phyloP scores from a whole-genome alignment of 2,888 invertebrate genomes.

The Drosophila emarginata region DNA sequence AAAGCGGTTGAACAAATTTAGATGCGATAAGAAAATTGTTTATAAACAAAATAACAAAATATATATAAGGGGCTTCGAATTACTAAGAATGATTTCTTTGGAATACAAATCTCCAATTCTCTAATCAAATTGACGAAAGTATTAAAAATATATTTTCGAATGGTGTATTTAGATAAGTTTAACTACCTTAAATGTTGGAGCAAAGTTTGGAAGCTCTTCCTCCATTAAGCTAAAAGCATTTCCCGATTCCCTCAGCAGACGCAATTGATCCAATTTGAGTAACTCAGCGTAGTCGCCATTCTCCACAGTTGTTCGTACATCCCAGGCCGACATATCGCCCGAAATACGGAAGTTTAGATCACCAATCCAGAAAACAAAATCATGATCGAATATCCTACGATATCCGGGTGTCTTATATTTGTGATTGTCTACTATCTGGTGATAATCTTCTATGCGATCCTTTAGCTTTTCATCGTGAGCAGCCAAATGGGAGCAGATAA shows the following conservation, averaged over 20 bases:
- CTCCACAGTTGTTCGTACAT: slow-evolving; percentile 86
- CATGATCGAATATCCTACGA: slow-evolving; percentile 93
- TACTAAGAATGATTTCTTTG: too few relatives aligned
- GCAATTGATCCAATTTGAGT: slow-evolving; percentile 90
- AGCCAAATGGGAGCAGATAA: slow-evolving; percentile 94
- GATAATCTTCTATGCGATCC: slow-evolving; percentile 93
- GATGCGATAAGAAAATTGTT: background rate
- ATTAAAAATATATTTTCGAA: too few relatives aligned
- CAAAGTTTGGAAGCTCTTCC: slow-evolving; percentile 89
- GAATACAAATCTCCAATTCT: too few relatives aligned
- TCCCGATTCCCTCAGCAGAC: slow-evolving; percentile 87
- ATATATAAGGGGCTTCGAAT: background rate
- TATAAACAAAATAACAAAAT: background rate
- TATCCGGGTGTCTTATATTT: slow-evolving; percentile 89
- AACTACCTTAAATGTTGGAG: slow-evolving; percentile 90
- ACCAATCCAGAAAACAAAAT: slow-evolving; percentile 97
- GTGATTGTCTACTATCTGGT: slow-evolving; percentile 92
- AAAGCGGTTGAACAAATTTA: background rate
- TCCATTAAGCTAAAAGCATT: slow-evolving; percentile 92
- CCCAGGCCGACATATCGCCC: slow-evolving; percentile 86
- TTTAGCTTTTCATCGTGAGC: slow-evolving; percentile 93
- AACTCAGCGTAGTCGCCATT: slow-evolving; percentile 87
- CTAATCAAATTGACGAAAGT: too few relatives aligned
- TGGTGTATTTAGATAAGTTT: background rate
- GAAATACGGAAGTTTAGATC: slow-evolving; percentile 93